phyloP scores from a whole-genome alignment of 2,797 vertebrate genomes.

The Crenuchus spilurus region DNA sequence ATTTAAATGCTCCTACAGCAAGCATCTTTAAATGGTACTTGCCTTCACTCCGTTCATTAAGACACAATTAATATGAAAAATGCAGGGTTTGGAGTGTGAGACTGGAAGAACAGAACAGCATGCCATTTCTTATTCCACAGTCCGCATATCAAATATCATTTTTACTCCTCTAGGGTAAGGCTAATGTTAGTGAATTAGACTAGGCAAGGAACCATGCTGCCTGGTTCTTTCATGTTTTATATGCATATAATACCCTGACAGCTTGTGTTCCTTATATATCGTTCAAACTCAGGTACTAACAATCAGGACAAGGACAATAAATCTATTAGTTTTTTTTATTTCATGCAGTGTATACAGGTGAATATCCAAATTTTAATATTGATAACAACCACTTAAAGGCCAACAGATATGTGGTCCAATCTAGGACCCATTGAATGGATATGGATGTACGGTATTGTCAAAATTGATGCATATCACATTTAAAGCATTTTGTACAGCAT shows the following conservation, averaged over 20 bases:
- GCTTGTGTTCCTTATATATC: background rate
- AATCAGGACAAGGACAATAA: background rate
- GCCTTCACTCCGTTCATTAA: slow-evolving; percentile 45
- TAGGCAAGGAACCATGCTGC: slow-evolving; percentile 58
- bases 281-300: background rate
- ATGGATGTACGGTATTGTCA: too few relatives aligned
- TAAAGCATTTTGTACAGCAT: too few relatives aligned
- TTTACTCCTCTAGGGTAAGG: slow-evolving; percentile 66
- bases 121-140: slow-evolving; percentile 60
- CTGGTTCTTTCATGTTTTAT: slow-evolving; percentile 52
- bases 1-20: slow-evolving; percentile 55
- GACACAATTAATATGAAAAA: slow-evolving; percentile 59
- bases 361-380: background rate
- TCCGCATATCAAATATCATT: slow-evolving; percentile 66
- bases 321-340: background rate
- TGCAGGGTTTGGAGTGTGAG: slow-evolving; percentile 48
- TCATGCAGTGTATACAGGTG: too few relatives aligned
- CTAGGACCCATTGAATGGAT: too few relatives aligned
- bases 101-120: slow-evolving; percentile 54
- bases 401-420: background rate
- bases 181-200: slow-evolving; percentile 64
- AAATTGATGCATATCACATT: too few relatives aligned
- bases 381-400: too few relatives aligned
- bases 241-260: slow-evolving; percentile 19
- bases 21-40: slow-evolving; percentile 35